Base-by-base conservation (phyloP, 2,113 vertebrate species). In the Plecotus auritus region DNA sequence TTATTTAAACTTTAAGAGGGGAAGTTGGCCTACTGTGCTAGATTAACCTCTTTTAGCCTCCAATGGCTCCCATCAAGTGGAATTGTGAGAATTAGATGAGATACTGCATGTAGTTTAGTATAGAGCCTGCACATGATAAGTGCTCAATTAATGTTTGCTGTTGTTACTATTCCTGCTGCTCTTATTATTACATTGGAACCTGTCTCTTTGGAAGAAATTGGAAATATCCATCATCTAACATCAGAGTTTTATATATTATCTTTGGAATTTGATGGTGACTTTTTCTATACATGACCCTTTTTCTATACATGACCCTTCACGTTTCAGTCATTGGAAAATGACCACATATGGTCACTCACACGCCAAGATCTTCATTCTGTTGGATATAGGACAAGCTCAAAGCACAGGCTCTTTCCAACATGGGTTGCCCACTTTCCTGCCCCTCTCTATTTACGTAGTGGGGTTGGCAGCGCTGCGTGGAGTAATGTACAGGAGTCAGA, bases 401-500 rank as follows among this genome's bases (percentile, higher is more conserved):
- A 67, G 37, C 69, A 45, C 6, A 85, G 59, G 20, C 6, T 56
- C 49, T 83, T 77, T 35, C 54, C 18, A n/a, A 59, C 37, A 9
- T 35, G 35, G 32, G 9, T n/a, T 70, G 17, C 23, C 9, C 66
- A 49, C 23, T 26, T 61, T 61, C 59, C 14, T 17, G 30, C 12
- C 23, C 10, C 6, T 42, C n/a, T 17, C 47, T 64, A 16, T 86
- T 59, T 12, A 40, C 17, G 18, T 20, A 13, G 18, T 20, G 26
- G 30, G 5, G 0, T 18, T 77, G 47, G 11, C 64, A 61, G 76
- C 18, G 5, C 4, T 10, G 1, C 0, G 0, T 40, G 16, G 67
- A 80, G 7, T 42, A 28, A 5, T 17, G 28, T 49, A 10, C 28
- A 40, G 17, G 45, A 70, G 37, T 88, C 51, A 45, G 77, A 5